phyloP scores from a whole-genome alignment of 2,888 invertebrate species.

The Eutolmus rufibarbis region DNA sequence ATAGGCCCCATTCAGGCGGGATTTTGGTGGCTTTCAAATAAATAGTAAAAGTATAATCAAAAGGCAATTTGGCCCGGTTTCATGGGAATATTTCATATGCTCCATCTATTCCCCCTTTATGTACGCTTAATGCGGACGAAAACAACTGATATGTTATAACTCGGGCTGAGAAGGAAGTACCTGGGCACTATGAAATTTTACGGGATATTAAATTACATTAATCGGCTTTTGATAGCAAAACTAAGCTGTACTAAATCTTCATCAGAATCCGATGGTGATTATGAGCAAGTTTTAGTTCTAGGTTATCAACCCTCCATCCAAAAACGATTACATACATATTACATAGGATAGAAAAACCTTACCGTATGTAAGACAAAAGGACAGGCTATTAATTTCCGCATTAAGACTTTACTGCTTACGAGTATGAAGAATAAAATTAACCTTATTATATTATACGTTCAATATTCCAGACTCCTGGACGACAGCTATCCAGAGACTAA shows the following conservation, averaged over 20 bases:
- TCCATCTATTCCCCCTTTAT: not conserved
- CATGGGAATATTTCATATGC: not conserved
- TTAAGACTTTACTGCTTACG: too few relatives aligned
- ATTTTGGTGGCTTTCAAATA: not conserved
- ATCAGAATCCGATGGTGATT: not conserved
- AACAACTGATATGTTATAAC: not conserved
- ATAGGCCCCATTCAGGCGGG: not conserved
- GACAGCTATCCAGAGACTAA: too few relatives aligned
- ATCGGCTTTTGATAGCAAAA: not conserved
- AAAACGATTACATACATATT: not conserved
- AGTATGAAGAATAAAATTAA: too few relatives aligned
- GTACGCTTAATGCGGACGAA: not conserved
- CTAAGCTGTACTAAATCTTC: not conserved
- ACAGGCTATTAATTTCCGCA: too few relatives aligned
- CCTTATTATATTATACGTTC: too few relatives aligned
- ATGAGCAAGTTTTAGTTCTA: not conserved
- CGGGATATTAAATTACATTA: not conserved
- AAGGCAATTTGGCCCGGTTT: not conserved
- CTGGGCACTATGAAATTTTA: not conserved
- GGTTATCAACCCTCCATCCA: not conserved
- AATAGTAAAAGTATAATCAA: not conserved
- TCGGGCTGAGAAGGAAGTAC: not conserved
- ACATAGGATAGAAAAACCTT: too few relatives aligned
- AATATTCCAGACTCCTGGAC: too few relatives aligned
- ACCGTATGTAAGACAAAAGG: too few relatives aligned